Evolutionary conservation across 2,113 vertebrate genomes (phyloP).

Genomic region (Psittacara wagleri): DNA sequence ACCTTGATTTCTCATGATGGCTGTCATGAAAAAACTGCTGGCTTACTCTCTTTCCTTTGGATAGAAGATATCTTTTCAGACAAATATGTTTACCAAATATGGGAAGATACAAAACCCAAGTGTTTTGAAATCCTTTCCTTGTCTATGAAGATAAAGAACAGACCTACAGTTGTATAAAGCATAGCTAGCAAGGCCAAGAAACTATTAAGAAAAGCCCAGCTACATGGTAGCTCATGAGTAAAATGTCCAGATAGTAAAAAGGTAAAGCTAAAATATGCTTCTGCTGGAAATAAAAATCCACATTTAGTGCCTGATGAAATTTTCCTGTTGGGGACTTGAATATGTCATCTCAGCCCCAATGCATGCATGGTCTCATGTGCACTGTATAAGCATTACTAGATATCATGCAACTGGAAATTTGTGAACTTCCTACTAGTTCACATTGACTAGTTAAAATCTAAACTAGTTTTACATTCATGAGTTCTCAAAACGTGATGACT

Average conservation of each 20-base stretch:
- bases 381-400: not conserved
- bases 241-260: not conserved
- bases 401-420: not conserved
- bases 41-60: not conserved
- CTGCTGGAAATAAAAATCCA: not conserved
- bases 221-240: not conserved
- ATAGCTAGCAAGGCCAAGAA: not conserved
- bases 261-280: not conserved
- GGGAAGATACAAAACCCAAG: not conserved
- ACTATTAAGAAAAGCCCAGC: not conserved
- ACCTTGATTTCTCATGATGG: not conserved
- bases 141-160: not conserved
- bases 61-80: not conserved
- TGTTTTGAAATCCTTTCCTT: not conserved
- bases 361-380: not conserved
- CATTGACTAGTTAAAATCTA: not conserved
- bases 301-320: not conserved
- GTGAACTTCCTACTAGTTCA: not conserved
- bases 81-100: not conserved
- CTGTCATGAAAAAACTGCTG: not conserved
- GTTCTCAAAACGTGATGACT: not conserved
- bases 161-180: not conserved
- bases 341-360: not conserved
- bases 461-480: not conserved
- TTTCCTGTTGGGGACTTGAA: not conserved